These are phyloP conservation scores for Odontocerum albicorne DNA, from an alignment of 2,888 invertebrate genomes.

Conservation along the genomic window DNA sequence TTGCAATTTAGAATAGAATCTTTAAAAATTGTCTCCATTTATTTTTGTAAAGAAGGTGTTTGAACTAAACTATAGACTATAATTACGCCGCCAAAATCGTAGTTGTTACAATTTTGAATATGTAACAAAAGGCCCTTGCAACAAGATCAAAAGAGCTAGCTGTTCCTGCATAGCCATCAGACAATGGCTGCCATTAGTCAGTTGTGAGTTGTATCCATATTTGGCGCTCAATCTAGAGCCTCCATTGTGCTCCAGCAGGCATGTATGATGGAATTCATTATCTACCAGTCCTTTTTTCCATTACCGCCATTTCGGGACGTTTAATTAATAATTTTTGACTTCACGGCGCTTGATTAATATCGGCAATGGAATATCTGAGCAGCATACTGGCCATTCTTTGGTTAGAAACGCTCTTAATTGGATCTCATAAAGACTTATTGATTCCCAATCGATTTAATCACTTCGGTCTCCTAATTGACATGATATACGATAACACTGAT, in stretches of 20 bases:
- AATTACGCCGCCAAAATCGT: too few relatives aligned
- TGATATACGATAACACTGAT: conserved; percentile 24
- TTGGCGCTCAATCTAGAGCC: conserved; percentile 4
- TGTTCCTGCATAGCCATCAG: too few relatives aligned
- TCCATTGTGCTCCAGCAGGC: conserved; percentile 1
- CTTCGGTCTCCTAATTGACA: conserved; percentile 26
- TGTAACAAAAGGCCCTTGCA: too few relatives aligned
- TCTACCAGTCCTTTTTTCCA: conserved; percentile 4
- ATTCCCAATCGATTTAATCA: conserved; percentile 29
- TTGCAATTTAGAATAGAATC: too few relatives aligned
- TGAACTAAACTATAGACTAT: too few relatives aligned
- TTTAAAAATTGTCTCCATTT: too few relatives aligned
- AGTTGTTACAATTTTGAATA: too few relatives aligned
- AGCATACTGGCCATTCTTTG: too few relatives aligned
- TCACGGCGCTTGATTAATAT: conserved; percentile 16
- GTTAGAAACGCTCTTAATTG: too few relatives aligned
- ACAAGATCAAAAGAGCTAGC: too few relatives aligned
- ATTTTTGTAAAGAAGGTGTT: too few relatives aligned
- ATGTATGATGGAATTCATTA: conserved; percentile 7
- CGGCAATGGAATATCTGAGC: conserved; percentile 8
- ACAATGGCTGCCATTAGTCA: conserved; percentile 10
- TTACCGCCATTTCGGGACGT: conserved; percentile 3
- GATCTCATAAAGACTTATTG: conserved; percentile 28
- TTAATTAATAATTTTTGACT: conserved; percentile 17
- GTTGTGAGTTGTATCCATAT: conserved; percentile 6